These are phyloP conservation scores for human DNA, from an alignment of 2,113 vertebrate species.

Conservation along the genomic window DNA sequence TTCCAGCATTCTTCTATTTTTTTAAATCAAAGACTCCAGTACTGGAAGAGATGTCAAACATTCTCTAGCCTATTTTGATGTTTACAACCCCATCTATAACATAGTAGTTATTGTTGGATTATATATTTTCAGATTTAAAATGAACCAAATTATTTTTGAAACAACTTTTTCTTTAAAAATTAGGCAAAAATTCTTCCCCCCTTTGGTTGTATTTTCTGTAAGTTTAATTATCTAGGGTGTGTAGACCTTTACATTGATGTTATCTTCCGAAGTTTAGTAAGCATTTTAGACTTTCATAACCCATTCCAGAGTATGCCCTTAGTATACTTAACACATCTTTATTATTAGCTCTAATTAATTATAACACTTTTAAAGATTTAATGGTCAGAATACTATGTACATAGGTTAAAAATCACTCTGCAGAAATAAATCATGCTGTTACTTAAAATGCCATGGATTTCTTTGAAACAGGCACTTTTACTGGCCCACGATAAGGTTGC, in stretches of 20 bases:
- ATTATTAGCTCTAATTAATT: conserved; percentile 23
- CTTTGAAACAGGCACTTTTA: conserved; percentile 91
- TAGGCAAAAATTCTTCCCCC: neutral
- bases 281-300: neutral
- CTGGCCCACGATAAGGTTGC: conserved; percentile 95
- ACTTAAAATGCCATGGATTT: conserved; percentile 52
- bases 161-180: conserved; percentile 15
- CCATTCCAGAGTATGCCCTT: neutral
- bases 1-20: neutral
- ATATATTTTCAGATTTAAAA: conserved; percentile 45
- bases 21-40: neutral
- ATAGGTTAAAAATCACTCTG: conserved; percentile 33
- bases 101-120: conserved; percentile 32
- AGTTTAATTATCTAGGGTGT: conserved; percentile 16
- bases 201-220: neutral
- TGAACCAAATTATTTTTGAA: conserved; percentile 43
- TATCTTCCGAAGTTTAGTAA: conserved; percentile 19
- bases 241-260: neutral
- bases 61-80: neutral
- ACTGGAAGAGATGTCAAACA: neutral
- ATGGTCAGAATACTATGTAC: neutral
- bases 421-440: conserved; percentile 26
- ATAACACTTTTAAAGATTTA: conserved; percentile 16
- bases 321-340: neutral
- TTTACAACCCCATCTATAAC: neutral